Conservation (phyloP, 1,140 invertebrate genomes). For the Penaeus japonicus region DNA sequence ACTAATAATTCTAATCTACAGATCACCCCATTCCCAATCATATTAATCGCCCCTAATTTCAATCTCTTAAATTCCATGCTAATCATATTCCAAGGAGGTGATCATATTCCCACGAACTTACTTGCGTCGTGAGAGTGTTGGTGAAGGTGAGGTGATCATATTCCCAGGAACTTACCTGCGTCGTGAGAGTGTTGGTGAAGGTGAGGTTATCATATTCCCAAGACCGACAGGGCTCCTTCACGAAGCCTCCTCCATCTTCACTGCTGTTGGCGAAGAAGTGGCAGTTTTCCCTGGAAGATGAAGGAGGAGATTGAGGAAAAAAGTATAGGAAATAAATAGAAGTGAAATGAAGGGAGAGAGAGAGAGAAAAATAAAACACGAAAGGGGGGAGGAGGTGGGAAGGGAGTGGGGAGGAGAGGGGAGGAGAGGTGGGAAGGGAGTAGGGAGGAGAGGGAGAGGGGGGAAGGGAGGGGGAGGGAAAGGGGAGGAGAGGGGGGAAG, state of each 20-base stretch:
- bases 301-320: too few relatives aligned
- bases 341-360: not conserved
- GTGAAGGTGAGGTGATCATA: constrained; percentile 22
- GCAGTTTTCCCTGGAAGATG: constrained; percentile 15
- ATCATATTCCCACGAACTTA: not conserved
- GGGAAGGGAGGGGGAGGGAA: not conserved
- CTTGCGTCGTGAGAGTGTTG: constrained; percentile 31
- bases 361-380: not conserved
- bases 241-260: constrained; percentile 13
- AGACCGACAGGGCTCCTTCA: not conserved
- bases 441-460: too few relatives aligned
- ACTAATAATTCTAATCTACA: too few relatives aligned
- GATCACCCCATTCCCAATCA: too few relatives aligned
- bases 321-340: not conserved
- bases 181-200: constrained; percentile 41
- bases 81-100: not conserved
- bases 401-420: not conserved
- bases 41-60: too few relatives aligned
- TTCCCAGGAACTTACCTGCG: not conserved
- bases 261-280: constrained; percentile 22
- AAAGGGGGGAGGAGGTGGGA: not conserved
- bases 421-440: too few relatives aligned
- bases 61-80: too few relatives aligned
- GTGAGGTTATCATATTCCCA: constrained; percentile 55
- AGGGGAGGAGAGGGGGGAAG: too few relatives aligned